Conservation (phyloP, 2,113 vertebrate genomes). For the Tursiops truncatus region DNA sequence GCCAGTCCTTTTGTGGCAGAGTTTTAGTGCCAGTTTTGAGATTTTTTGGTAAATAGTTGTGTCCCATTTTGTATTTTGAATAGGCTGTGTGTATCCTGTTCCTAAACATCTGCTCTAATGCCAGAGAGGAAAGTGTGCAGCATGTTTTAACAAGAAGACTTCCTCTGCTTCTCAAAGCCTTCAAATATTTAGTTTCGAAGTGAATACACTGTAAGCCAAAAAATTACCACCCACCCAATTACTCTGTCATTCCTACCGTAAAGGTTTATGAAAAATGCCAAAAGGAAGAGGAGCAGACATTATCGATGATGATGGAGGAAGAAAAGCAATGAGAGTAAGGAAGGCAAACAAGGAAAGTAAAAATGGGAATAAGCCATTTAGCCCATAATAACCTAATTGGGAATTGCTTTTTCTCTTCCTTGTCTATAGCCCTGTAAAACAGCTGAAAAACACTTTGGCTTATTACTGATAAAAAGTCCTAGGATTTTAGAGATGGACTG, state of each 20-base stretch:
- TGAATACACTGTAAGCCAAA: constrained; percentile 74
- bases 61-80: neutral
- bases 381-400: neutral
- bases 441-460: neutral
- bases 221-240: constrained; percentile 60
- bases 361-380: neutral
- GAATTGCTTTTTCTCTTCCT: neutral
- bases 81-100: neutral
- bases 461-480: neutral
- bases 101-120: constrained; percentile 65
- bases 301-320: neutral
- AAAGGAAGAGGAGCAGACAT: neutral
- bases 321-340: neutral
- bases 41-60: neutral
- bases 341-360: neutral
- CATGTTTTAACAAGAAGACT: constrained; percentile 82
- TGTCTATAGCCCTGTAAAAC: neutral
- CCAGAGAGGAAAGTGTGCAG: constrained; percentile 79
- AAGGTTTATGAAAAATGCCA: constrained; percentile 67
- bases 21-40: neutral
- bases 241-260: constrained; percentile 71
- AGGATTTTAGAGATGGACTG: neutral
- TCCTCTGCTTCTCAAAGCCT: constrained; percentile 78
- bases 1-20: neutral
- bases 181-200: constrained; percentile 81